A percentile compares a stretch with the other conserved stretches of the same genome.
Evolutionary conservation across 2,888 invertebrate species (phyloP).

Genomic region (Deroplatys truncata): DNA sequence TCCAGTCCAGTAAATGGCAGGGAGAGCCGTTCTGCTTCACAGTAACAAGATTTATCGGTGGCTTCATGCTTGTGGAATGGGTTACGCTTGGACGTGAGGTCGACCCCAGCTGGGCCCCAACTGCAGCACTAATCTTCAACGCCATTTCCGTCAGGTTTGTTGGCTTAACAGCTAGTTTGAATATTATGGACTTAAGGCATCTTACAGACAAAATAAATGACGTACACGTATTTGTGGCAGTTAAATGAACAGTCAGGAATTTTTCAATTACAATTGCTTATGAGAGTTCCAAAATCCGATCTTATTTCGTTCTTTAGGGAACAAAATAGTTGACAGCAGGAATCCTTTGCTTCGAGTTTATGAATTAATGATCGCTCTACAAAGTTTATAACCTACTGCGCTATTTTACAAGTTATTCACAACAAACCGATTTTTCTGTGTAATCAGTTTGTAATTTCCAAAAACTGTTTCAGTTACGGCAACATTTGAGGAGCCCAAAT

Average conservation of each 20-base stretch:
- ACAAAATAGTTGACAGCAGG: too few species aligned
- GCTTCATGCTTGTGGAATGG: background rate
- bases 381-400: too few species aligned
- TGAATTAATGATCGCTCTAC: too few species aligned
- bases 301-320: too few species aligned
- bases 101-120: background rate
- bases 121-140: background rate
- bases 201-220: background rate
- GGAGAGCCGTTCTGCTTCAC: background rate
- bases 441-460: too few species aligned
- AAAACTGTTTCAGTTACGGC: too few species aligned
- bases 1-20: background rate
- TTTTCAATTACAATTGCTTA: too few species aligned
- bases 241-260: background rate
- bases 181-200: background rate
- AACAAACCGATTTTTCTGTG: too few species aligned
- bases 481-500: too few species aligned
- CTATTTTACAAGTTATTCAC: too few species aligned
- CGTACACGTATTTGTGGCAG: background rate
- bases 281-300: too few species aligned
- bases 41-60: background rate
- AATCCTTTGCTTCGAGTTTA: too few species aligned
- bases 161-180: background rate
- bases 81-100: background rate
- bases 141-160: background rate